Base-by-base conservation (phyloP, 2,888 invertebrate species). In the Phortica magna region DNA sequence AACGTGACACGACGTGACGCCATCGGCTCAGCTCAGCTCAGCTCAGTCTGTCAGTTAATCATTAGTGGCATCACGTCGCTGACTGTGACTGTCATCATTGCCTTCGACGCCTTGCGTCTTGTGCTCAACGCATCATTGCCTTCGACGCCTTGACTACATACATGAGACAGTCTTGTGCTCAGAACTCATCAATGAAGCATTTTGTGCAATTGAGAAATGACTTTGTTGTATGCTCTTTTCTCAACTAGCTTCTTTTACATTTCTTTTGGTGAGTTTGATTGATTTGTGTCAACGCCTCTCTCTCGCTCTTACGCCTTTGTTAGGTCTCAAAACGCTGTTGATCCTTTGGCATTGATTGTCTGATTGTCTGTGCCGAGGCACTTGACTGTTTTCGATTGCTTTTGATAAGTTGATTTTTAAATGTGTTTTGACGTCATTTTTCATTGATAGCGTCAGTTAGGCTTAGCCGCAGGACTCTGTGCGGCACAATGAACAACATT, bases 281-380 rank as follows among this genome's bases (percentile, higher is more conserved):
- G 85, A 85, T 85, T 87, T 82, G 83, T 87, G 87, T 85, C 85
- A 85, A 83, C 85, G 82, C 84, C 84, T 82, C 76, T 19, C n/a
- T 14, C 53, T 71, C 68, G 68, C 79, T 64, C 71, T 17, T 42
- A 39, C 39, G 41, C 70, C 70, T 55, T 53, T 55, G 68, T 14
- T 17, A 48, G 68, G 61, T 22, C 61, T 22, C 7, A 14, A 48
- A 48, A 14, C 14, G 9, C 10, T 9, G 48, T 61, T 22, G 19
- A 9, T 22, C 9, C 12, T 43, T 43, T 17, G 19, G 17, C 68
- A n/a, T 42, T 68, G 7, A 43, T 42, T 17, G n/a, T n/a, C 70
- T 70, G 70, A 22, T 70, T 48, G 53, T 39, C 19, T 48, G 5
- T 17, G 22, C 31, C 53, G 53, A 31, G 53, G 53, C 55, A 14